Evolutionary conservation across 2,797 vertebrate genomes (phyloP).

Genomic region (Vireo griseus): DNA sequence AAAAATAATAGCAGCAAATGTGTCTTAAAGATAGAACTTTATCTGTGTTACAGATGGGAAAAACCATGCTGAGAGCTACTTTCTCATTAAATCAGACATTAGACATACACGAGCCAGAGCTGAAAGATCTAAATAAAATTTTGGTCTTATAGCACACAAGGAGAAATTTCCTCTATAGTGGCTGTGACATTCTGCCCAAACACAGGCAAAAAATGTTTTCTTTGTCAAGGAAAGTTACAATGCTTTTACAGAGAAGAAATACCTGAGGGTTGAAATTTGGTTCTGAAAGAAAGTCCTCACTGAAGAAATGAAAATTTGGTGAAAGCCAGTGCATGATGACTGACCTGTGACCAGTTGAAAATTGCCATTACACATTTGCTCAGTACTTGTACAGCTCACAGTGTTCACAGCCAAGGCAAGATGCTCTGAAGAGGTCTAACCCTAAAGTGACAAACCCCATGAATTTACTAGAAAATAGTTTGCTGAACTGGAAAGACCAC

Average conservation of each 20-base stretch:
- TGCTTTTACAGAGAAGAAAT: not conserved
- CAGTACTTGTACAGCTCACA: not conserved
- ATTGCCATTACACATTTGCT: not conserved
- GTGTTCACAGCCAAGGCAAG: not conserved
- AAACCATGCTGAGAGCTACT: not conserved
- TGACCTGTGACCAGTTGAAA: not conserved
- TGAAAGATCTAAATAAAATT: not conserved
- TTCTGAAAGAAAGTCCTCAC: not conserved
- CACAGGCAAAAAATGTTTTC: not conserved
- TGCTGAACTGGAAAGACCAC: not conserved
- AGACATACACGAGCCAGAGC: not conserved
- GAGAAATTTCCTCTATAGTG: not conserved
- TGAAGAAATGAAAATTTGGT: not conserved
- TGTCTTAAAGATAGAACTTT: not conserved
- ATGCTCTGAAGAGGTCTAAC: not conserved
- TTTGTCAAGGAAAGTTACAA: not conserved
- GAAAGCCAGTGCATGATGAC: not conserved
- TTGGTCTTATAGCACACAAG: not conserved
- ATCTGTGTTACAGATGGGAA: not conserved
- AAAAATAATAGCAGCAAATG: not conserved
- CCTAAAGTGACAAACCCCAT: not conserved
- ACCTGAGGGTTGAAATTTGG: not conserved
- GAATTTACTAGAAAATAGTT: not conserved
- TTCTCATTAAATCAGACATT: slow-evolving; percentile 3
- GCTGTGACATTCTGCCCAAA: not conserved